phyloP scores from a whole-genome alignment of 2,113 vertebrate species.

The Odontophorus gujanensis region DNA sequence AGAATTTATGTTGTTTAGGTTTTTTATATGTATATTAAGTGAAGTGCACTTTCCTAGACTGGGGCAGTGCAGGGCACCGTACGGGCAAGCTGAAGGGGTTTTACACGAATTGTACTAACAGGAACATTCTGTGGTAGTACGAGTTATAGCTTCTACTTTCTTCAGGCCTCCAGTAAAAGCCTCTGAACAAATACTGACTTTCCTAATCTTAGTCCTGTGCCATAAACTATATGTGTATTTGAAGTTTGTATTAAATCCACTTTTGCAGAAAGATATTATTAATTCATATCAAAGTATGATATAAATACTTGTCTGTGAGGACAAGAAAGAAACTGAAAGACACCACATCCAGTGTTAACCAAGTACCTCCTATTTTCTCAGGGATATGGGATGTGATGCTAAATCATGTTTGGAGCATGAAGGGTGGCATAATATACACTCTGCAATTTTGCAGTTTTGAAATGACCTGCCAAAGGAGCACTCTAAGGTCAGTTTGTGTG shows the following conservation, averaged over 20 bases:
- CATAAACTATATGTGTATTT: background rate
- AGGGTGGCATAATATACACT: background rate
- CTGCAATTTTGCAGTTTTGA: background rate
- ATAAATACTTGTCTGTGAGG: background rate
- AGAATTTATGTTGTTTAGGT: slow-evolving; percentile 71
- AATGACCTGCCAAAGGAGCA: background rate
- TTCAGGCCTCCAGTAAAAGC: background rate
- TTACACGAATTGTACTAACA: slow-evolving; percentile 20
- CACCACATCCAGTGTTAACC: background rate
- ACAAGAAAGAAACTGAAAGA: background rate
- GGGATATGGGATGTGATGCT: background rate
- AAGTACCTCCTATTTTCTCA: background rate
- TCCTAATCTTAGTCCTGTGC: background rate
- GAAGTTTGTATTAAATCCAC: background rate
- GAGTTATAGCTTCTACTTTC: slow-evolving; percentile 21
- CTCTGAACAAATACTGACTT: background rate
- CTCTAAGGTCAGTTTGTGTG: background rate
- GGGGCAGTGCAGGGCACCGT: slow-evolving; percentile 59
- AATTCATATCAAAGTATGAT: background rate
- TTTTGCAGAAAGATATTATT: background rate
- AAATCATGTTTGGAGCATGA: background rate
- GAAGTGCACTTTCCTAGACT: slow-evolving; percentile 65
- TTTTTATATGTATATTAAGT: slow-evolving; percentile 74
- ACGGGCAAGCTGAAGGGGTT: slow-evolving; percentile 58
- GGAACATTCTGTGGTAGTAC: background rate